Conservation (phyloP, 2,113 vertebrate species). For the Burhinus bistriatus region DNA sequence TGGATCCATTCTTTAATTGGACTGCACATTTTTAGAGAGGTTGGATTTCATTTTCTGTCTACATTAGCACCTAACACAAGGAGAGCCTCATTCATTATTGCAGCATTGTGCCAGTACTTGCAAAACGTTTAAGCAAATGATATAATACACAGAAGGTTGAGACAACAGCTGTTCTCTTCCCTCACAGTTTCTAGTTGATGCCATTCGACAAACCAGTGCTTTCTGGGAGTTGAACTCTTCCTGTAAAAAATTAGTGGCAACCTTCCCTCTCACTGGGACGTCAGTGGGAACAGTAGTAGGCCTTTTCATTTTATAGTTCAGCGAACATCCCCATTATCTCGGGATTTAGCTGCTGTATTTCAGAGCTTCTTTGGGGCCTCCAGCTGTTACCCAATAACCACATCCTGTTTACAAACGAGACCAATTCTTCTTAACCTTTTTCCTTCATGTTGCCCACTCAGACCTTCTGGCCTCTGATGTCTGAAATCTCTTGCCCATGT, state of each 20-base stretch:
- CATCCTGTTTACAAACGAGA: conserved; percentile 18
- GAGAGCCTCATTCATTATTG: neutral
- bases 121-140: neutral
- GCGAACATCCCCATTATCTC: neutral
- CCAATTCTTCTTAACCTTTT: neutral
- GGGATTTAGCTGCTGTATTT: neutral
- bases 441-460: neutral
- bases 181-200: neutral
- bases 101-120: neutral
- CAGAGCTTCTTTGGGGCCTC: neutral
- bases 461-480: neutral
- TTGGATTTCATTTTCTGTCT: neutral
- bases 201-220: neutral
- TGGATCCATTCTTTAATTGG: neutral
- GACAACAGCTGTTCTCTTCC: neutral
- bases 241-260: neutral
- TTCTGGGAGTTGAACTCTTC: neutral
- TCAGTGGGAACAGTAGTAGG: neutral
- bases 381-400: conserved; percentile 24
- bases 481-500: neutral
- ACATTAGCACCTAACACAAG: neutral
- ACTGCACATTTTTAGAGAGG: neutral
- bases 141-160: neutral
- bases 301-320: neutral
- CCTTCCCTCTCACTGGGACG: neutral